phyloP scores from a whole-genome alignment of 1,140 invertebrate genomes.

The Radopholus similis region DNA sequence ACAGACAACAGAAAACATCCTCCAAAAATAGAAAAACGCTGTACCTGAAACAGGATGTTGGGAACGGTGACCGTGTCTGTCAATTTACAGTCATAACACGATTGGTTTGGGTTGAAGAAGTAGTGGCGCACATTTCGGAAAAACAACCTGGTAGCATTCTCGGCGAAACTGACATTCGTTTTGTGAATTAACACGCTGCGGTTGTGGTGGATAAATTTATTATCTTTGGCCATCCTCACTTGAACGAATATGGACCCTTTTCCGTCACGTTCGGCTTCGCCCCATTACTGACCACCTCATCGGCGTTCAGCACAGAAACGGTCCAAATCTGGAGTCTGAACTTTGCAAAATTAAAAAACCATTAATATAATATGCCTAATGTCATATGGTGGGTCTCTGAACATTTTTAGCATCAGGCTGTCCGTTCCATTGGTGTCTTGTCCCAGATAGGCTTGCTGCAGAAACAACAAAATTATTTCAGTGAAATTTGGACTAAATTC shows the following conservation, averaged over 20 bases:
- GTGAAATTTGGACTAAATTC: not conserved
- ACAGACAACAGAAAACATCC: slow-evolving; percentile 8
- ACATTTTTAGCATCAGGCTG: slow-evolving; percentile 26
- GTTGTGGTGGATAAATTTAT: not conserved
- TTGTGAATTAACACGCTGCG: slow-evolving; percentile 9
- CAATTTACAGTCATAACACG: slow-evolving; percentile 43
- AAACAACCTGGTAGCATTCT: slow-evolving; percentile 45
- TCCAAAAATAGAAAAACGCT: not conserved
- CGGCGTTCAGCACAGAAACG: slow-evolving; percentile 46
- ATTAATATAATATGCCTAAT: slow-evolving; percentile 13
- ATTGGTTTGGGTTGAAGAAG: slow-evolving; percentile 36
- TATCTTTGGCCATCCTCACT: not conserved
- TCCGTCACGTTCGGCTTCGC: slow-evolving; percentile 44
- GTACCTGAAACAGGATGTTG: slow-evolving; percentile 55
- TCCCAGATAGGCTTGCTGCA: slow-evolving; percentile 30
- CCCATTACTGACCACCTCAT: slow-evolving; percentile 38
- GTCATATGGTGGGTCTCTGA: slow-evolving; percentile 30
- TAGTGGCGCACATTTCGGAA: slow-evolving; percentile 49
- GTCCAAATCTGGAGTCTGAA: slow-evolving; percentile 41
- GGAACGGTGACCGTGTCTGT: slow-evolving; percentile 47
- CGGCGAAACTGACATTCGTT: slow-evolving; percentile 17
- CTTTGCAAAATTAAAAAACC: not conserved
- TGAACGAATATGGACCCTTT: slow-evolving; percentile 55
- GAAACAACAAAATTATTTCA: slow-evolving; percentile 11
- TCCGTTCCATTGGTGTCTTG: slow-evolving; percentile 35